A percentile compares a stretch with the other conserved stretches of the same genome.
phyloP scores from a whole-genome alignment of 35 echinoderm and acorn worm genomes.

The Hemicentrotus pulcherrimus region DNA sequence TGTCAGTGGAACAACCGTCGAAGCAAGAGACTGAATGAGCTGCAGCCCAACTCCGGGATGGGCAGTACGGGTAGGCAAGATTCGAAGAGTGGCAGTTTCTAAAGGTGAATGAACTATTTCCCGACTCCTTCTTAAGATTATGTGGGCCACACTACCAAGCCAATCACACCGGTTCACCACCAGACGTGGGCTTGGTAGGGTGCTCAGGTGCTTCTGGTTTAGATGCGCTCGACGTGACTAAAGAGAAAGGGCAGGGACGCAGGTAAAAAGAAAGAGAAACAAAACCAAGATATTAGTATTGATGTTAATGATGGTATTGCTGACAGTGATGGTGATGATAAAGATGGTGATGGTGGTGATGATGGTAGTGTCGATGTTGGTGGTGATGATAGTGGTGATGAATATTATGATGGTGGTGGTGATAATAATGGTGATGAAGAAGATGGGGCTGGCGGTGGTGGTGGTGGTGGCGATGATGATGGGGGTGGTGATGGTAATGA shows the following conservation, averaged over 20 bases:
- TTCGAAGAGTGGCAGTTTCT: not conserved
- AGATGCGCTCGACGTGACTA: not conserved
- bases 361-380: not conserved
- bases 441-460: not conserved
- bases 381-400: not conserved
- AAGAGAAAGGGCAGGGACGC: not conserved
- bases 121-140: not conserved
- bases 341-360: not conserved
- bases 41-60: no score
- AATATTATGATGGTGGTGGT: not conserved
- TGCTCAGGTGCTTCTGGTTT: not conserved
- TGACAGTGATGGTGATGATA: not conserved
- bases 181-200: not conserved
- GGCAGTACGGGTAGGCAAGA: not conserved
- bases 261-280: not conserved
- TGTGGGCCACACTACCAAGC: no score
- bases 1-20: no score
- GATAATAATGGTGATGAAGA: not conserved
- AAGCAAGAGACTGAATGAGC: no score
- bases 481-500: not conserved
- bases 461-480: not conserved
- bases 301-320: not conserved
- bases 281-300: not conserved
- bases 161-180: not conserved
- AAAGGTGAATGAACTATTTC: not conserved